Percentiles rank a stretch among this genome's conserved stretches.
Conservation (phyloP, 2,113 vertebrate genomes). For the Rhizomys pruinosus region DNA sequence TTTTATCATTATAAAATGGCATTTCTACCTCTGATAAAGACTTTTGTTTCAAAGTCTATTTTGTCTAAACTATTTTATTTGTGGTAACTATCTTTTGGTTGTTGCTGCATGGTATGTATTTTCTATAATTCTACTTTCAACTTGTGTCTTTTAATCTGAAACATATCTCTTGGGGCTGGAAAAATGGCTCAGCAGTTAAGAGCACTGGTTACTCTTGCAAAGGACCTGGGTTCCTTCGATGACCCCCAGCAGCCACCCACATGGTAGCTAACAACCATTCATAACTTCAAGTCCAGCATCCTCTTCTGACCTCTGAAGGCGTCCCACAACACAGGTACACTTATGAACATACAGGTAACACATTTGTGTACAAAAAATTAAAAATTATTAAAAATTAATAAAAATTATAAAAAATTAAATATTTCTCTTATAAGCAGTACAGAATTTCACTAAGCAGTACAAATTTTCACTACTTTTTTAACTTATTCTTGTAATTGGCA, state of each 20-base stretch:
- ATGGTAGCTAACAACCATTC: no score
- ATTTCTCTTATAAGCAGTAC: background rate
- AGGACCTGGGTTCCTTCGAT: no score
- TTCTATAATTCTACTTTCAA: conserved; percentile 2
- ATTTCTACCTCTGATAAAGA: background rate
- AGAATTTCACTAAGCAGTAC: background rate
- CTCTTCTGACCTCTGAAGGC: no score
- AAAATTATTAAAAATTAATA: no score
- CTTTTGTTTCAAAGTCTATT: background rate
- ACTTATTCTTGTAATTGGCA: background rate
- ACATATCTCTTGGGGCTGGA: background rate
- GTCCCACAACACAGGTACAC: no score
- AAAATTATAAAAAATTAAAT: background rate
- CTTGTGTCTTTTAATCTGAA: background rate
- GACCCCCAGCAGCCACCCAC: no score
- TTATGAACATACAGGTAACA: no score
- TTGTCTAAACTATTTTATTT: background rate
- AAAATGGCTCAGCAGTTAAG: no score
- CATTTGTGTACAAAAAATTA: no score
- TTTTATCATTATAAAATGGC: conserved; percentile 19
- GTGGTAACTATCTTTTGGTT: background rate
- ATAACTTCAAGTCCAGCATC: no score
- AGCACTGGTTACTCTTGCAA: no score
- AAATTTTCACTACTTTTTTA: background rate
- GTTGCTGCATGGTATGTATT: background rate